phyloP scores from a whole-genome alignment of 2,797 vertebrate genomes.

The Alcedo atthis region DNA sequence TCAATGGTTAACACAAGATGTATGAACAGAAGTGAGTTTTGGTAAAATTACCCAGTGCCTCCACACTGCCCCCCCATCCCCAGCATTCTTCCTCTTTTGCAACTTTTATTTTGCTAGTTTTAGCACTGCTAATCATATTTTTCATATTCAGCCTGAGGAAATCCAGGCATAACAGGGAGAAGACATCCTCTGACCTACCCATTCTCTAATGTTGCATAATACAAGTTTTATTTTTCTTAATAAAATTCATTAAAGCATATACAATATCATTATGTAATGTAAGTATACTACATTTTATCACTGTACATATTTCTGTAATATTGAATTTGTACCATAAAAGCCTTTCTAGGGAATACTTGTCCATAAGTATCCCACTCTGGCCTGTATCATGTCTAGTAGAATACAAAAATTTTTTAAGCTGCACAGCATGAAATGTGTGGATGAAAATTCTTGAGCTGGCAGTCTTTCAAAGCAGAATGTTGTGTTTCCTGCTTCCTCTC shows the following conservation, averaged over 20 bases:
- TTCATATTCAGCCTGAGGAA: not conserved
- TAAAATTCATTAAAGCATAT: not conserved
- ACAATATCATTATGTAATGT: not conserved
- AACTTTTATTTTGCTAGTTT: not conserved
- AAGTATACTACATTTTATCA: not conserved
- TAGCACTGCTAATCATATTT: not conserved
- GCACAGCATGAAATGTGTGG: not conserved
- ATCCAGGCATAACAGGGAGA: not conserved
- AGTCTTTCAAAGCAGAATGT: no score
- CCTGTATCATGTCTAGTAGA: not conserved
- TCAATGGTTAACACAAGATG: not conserved
- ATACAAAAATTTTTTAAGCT: not conserved
- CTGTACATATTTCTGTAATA: not conserved
- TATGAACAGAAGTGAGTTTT: not conserved
- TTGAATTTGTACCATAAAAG: not conserved
- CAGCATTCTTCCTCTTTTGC: no score
- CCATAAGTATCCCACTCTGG: not conserved
- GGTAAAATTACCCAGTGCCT: no score
- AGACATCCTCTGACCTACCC: not conserved
- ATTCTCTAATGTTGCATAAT: not conserved
- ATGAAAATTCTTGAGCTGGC: not conserved
- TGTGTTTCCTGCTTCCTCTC: not conserved
- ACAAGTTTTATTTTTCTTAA: not conserved
- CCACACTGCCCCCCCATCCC: no score
- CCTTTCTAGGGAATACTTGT: not conserved